Conservation (phyloP, 2,113 vertebrate genomes). For the Emydura subglobosa region DNA sequence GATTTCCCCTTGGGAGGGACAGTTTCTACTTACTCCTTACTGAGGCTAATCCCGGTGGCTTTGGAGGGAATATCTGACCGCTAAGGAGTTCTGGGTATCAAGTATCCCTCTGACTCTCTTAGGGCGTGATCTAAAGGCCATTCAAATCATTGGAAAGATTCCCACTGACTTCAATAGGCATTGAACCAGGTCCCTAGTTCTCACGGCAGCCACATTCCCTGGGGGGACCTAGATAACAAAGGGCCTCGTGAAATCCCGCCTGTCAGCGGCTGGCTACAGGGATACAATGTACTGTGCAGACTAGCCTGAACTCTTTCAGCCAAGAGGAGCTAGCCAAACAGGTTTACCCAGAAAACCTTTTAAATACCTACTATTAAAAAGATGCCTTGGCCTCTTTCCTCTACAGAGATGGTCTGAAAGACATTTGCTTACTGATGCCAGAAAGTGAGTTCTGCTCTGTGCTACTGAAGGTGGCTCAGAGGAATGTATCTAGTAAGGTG, state of each 20-base stretch:
- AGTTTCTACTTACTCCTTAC: background rate
- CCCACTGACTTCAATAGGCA: background rate
- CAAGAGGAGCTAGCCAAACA: background rate
- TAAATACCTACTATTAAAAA: background rate
- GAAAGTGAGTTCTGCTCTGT: conserved; percentile 14
- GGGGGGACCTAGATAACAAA: background rate
- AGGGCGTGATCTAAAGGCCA: background rate
- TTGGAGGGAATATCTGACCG: background rate
- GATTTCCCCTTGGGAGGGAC: rapidly evolving
- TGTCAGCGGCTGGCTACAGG: background rate
- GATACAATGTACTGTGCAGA: background rate
- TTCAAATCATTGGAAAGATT: background rate
- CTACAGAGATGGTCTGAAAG: conserved; percentile 1
- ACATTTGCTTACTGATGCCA: conserved; percentile 5
- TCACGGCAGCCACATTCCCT: background rate
- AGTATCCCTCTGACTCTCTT: background rate
- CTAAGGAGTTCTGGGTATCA: background rate
- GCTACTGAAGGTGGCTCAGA: conserved; percentile 18
- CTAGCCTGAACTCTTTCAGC: background rate
- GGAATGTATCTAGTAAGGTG: conserved; percentile 27
- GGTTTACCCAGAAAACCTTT: background rate
- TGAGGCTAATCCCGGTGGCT: background rate
- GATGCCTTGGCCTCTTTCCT: background rate
- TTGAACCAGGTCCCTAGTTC: background rate
- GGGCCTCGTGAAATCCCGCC: background rate